A percentile compares a stretch with the other conserved stretches of the same genome.
These are phyloP conservation scores for Troides aeacus DNA, from an alignment of 2,888 invertebrate genomes.

Conservation along the genomic window DNA sequence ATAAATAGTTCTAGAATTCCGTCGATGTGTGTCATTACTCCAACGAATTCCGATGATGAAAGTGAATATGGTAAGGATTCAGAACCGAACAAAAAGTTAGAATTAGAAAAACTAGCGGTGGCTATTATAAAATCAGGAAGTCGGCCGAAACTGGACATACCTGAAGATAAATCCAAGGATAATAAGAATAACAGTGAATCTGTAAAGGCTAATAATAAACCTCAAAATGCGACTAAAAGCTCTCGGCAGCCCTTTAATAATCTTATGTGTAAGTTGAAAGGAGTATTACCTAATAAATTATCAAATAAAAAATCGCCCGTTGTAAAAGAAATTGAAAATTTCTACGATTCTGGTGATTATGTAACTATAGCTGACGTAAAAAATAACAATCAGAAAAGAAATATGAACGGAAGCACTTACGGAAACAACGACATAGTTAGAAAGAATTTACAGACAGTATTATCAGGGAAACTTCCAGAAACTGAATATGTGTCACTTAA, in stretches of 20 bases:
- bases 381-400: slow-evolving; percentile 85
- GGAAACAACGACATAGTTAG: slow-evolving; percentile 85
- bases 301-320: slow-evolving; percentile 74
- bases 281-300: slow-evolving; percentile 79
- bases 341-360: slow-evolving; percentile 87
- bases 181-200: slow-evolving; percentile 43
- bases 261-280: slow-evolving; percentile 86
- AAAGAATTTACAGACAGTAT: slow-evolving; percentile 80
- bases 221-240: slow-evolving; percentile 55
- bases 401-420: slow-evolving; percentile 69
- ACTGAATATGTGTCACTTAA: slow-evolving; percentile 90
- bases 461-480: slow-evolving; percentile 82
- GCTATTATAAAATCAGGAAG: slow-evolving; percentile 51
- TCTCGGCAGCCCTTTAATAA: slow-evolving; percentile 83
- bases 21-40: slow-evolving; percentile 95
- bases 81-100: slow-evolving; percentile 46
- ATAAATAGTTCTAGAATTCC: slow-evolving; percentile 93
- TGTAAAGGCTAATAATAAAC: slow-evolving; percentile 49
- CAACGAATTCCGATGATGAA: slow-evolving; percentile 93
- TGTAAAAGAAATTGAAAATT: slow-evolving; percentile 73
- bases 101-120: slow-evolving; percentile 39
- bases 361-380: slow-evolving; percentile 91
- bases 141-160: slow-evolving; percentile 68
- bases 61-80: slow-evolving; percentile 73
- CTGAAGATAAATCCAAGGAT: slow-evolving; percentile 61